Percentiles rank a stretch among this genome's conserved stretches.
Conservation (phyloP, 2,888 invertebrate species). For the Polyploca ridens region DNA sequence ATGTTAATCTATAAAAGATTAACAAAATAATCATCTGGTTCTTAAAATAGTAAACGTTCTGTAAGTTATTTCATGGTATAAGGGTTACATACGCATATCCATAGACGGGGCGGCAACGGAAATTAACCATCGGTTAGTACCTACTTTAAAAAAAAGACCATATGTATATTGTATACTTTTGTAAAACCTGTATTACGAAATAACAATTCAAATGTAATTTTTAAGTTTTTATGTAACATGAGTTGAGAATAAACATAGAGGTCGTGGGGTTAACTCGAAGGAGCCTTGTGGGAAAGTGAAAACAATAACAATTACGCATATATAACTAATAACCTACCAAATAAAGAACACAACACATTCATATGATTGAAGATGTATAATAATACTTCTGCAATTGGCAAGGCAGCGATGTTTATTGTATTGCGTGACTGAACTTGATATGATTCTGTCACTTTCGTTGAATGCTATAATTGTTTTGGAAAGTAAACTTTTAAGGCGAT, state of each 20-base stretch:
- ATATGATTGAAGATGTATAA: not conserved
- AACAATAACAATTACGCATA: not conserved
- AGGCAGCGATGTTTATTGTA: not conserved
- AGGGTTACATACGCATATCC: no score
- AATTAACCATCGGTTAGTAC: no score
- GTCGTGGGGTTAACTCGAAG: not conserved
- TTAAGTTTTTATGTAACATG: no score
- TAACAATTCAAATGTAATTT: no score
- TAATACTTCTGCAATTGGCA: not conserved
- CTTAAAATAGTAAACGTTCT: no score
- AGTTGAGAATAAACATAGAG: not conserved
- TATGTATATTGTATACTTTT: not conserved
- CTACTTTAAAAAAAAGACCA: no score
- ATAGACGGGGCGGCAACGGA: no score
- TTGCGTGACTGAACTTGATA: constrained; percentile 9
- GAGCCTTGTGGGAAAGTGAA: constrained; percentile 3
- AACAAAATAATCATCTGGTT: no score
- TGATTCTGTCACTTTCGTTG: not conserved
- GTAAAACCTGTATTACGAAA: no score
- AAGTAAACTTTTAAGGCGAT: no score
- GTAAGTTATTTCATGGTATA: no score
- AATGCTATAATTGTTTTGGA: constrained; percentile 4
- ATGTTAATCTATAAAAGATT: no score
- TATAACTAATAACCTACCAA: not conserved
- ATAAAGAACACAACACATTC: not conserved